Base-by-base conservation (phyloP, 2,113 vertebrate genomes). In the Nothoprocta perdicaria region DNA sequence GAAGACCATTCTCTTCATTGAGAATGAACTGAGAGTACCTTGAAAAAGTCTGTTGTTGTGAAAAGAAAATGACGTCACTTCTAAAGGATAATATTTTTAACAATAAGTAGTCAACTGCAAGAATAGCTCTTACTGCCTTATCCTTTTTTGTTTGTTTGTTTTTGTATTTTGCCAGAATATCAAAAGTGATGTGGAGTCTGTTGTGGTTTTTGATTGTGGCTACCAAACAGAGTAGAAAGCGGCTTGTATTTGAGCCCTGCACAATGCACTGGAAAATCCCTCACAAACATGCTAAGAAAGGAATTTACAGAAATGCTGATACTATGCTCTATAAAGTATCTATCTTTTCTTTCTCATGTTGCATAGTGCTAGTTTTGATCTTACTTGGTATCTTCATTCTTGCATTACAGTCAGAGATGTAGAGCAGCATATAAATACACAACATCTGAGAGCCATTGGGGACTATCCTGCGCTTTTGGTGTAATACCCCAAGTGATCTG, bases 401-500 rank as follows among this genome's bases (percentile, higher is more conserved):
- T 78, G 53, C 6, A 9, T 81, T 81, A 57, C 7, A 31, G 6
- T 79, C 53, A 46, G 38, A 52, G 6, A 23, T 73, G 27, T 45
- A 76, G 16, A 66, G 38, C 10, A 79, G 29, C 40, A 16, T 58
- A 26, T 79, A 29, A 84, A 93, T 86, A 19, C 22, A 43, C 18
- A 72, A 4, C 27, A 80, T 26, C n/a, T 61, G 5, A 8, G 81
- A 48, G 11, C 65, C 26, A 33, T 41, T 19, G 23, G 2, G n/a
- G 3, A 11, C n/a, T 45, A 3, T 0, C 0, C 23, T 53, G 21
- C 0, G 0, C 15, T 92, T 81, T 72, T 57, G 8, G 6, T 65
- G 10, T 66, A 38, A 62, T 2, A n/a, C 40, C n/a, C 53, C 29
- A 80, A 60, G 23, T 46, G 17, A 24, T 35, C 13, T 67, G 23